phyloP scores from a whole-genome alignment of 2,797 vertebrate species.

The Cottoperca gobio region DNA sequence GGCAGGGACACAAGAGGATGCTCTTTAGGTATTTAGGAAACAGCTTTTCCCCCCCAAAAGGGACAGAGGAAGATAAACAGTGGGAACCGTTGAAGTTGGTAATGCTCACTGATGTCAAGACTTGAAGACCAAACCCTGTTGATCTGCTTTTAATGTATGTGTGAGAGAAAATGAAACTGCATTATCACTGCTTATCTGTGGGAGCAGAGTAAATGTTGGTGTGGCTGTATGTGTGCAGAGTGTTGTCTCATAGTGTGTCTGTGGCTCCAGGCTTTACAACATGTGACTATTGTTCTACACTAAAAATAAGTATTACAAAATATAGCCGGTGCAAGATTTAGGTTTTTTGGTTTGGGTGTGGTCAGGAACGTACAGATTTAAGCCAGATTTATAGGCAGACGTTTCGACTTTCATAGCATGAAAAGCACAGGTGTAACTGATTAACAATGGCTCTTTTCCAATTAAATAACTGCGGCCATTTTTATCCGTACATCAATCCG shows the following conservation, averaged over 20 bases:
- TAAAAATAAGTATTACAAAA: background rate
- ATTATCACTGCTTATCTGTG: slow-evolving; percentile 50
- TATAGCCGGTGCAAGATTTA: background rate
- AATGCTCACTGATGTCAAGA: slow-evolving; percentile 52
- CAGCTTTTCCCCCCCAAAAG: slow-evolving; percentile 10
- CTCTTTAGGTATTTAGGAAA: too few species aligned
- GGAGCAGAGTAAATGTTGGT: slow-evolving; percentile 46
- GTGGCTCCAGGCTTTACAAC: slow-evolving; percentile 47
- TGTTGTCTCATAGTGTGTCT: slow-evolving; percentile 48
- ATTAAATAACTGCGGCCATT: too few species aligned
- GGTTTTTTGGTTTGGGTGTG: background rate
- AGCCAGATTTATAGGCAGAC: background rate
- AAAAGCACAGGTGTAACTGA: background rate
- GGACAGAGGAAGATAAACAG: slow-evolving; percentile 39
- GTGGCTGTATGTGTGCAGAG: slow-evolving; percentile 48
- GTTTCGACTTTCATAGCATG: background rate
- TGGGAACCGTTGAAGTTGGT: slow-evolving; percentile 20
- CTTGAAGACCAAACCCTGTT: slow-evolving; percentile 79
- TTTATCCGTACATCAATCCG: too few species aligned
- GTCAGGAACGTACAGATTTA: background rate
- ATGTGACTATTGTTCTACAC: slow-evolving; percentile 52
- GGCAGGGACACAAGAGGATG: too few species aligned
- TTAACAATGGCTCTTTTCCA: background rate
- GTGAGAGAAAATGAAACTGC: slow-evolving; percentile 36
- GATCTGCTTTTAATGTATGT: slow-evolving; percentile 35